Conservation (phyloP, 2,113 vertebrate genomes). For the Stegostoma tigrinum region DNA sequence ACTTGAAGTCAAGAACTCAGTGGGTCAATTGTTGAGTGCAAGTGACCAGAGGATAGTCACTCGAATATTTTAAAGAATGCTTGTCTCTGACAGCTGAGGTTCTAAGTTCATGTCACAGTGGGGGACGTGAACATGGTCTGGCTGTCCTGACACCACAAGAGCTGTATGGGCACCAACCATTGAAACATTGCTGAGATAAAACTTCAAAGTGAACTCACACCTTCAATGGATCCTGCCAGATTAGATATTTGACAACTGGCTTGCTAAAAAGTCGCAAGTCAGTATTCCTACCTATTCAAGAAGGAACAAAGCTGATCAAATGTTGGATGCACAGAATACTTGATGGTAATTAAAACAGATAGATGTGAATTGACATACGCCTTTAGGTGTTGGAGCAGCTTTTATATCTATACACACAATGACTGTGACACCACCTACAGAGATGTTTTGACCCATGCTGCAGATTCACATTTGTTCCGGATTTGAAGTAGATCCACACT, state of each 20-base stretch:
- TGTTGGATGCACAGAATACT: neutral
- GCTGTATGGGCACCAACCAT: neutral
- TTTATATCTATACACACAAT: neutral
- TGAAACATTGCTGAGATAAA: constrained; percentile 17
- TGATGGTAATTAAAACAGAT: neutral
- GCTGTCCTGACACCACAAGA: neutral
- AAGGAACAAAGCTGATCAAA: neutral
- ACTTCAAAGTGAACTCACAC: constrained; percentile 27
- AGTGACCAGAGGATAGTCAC: neutral
- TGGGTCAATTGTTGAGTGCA: neutral
- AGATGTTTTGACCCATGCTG: neutral
- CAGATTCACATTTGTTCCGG: neutral
- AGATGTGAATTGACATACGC: constrained; percentile 8
- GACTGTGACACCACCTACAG: neutral
- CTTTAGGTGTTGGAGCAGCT: neutral
- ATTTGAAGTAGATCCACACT: neutral
- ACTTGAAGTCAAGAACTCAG: neutral
- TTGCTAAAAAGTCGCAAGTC: neutral
- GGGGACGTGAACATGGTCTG: neutral
- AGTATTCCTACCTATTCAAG: neutral
- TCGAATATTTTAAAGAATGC: neutral
- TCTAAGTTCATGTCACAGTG: constrained; percentile 25
- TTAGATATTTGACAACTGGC: neutral
- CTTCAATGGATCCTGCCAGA: constrained; percentile 7
- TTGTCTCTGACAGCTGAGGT: neutral